phyloP scores from a whole-genome alignment of 2,113 vertebrate genomes.

The Ceyx cyanopectus region DNA sequence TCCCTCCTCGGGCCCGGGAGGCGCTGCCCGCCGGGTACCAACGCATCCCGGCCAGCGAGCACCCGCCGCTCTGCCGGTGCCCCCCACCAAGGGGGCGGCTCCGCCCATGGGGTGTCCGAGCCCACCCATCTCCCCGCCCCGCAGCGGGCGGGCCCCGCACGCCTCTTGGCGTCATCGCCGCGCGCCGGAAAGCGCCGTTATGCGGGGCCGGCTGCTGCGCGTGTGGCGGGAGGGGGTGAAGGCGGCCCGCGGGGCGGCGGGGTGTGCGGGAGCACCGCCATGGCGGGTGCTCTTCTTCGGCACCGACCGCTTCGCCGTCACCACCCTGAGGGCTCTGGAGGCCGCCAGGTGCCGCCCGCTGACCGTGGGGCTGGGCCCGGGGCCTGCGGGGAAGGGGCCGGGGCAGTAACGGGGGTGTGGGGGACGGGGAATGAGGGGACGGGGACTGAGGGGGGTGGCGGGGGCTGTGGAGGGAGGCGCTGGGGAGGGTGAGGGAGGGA shows the following conservation, averaged over 20 bases:
- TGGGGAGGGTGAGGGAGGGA: not conserved
- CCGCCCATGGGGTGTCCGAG: not conserved
- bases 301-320: constrained; percentile 86
- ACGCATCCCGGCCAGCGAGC: accelerated
- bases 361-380: not conserved
- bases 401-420: too few relatives aligned
- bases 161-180: accelerated
- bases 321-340: constrained; percentile 81
- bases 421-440: too few relatives aligned
- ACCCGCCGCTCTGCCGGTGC: accelerated
- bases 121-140: accelerated
- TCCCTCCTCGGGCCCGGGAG: too few relatives aligned
- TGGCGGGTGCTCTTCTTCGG: constrained; percentile 93
- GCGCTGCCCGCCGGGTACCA: not conserved
- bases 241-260: not conserved
- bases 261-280: constrained; percentile 55
- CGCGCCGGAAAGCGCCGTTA: not conserved
- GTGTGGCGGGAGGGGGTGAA: not conserved
- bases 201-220: not conserved
- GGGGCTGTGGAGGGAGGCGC: not conserved
- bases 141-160: not conserved
- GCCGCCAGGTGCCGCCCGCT: constrained; percentile 76
- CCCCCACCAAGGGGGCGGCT: not conserved
- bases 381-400: not conserved
- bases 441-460: not conserved